Evolutionary conservation across 2,888 invertebrate species (phyloP), one percentile per base, ranked within the genome.

Genomic region (Oligia strigilis): DNA sequence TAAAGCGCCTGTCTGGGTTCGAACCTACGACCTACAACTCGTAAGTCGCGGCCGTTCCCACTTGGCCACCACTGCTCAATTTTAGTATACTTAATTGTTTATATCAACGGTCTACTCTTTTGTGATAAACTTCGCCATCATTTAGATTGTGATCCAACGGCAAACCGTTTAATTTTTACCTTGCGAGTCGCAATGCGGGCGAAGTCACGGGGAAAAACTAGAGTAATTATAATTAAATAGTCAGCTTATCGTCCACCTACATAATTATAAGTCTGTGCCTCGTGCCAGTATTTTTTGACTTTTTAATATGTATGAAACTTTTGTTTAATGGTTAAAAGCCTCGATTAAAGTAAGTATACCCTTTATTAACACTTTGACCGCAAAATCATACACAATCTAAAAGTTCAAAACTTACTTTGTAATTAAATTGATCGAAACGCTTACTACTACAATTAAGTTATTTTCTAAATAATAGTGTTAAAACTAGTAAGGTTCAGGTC

Each of bases 391-490:
- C n/a, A 74, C 67, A 64, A 81, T 83, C 60, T 75, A 40, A 9
- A 60, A 65, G n/a, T 66, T 62, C 17, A 71, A 69, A 85, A 85
- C 43, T 72, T 72, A 40, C 58, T 72, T 66, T 14, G 55, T 74
- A 80, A 84, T 84, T 72, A 76, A 80, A 85, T 73, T 77, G 71
- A 72, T 83, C 36, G 55, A 76, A 66, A 65, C 3, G 29, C 14
- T 4, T 19, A 60, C 29, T 62, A 11, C n/a, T 64, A 40, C 8
- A 58, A 19, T 69, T 19, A 58, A 62, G 46, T 49, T 40, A 6
- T 1, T 49, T 64, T 83, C 40, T 13, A 64, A 67, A 70, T 13
- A 64, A 67, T 65, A 83, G 40, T 72, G 17, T n/a, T 43, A 3
- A 58, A 71, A 46, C 46, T 64, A 49, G 17, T 49, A 49, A 49